Evolutionary conservation across 1,140 invertebrate genomes (phyloP).

Genomic region (Brachionus rubens): DNA sequence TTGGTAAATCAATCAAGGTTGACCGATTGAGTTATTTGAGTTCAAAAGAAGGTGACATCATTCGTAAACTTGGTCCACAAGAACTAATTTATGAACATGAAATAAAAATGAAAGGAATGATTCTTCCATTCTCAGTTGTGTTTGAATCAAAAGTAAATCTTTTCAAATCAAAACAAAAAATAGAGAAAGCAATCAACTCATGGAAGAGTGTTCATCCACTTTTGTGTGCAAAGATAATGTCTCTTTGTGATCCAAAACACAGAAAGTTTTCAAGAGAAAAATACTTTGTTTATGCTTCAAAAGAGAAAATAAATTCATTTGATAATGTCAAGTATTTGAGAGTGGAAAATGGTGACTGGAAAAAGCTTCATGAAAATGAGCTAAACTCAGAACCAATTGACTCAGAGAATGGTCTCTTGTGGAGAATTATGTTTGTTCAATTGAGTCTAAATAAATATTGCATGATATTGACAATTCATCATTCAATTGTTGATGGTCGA

Average conservation of each 20-base stretch:
- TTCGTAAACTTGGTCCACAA: not conserved
- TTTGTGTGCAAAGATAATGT: conserved; percentile 6
- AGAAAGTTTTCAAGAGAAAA: not conserved
- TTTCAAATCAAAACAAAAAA: not conserved
- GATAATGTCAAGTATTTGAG: not conserved
- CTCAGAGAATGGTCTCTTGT: not conserved
- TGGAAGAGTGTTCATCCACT: conserved; percentile 24
- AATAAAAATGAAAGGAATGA: not conserved
- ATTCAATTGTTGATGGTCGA: conserved; percentile 17
- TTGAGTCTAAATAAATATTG: not conserved
- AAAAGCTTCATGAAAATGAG: not conserved
- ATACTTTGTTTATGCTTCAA: conserved; percentile 28
- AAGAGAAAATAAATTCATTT: not conserved
- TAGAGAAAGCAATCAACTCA: not conserved
- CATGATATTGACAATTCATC: conserved; percentile 5
- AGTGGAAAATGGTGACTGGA: not conserved
- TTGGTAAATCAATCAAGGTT: too few species aligned
- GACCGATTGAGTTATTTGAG: too few species aligned
- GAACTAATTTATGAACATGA: not conserved
- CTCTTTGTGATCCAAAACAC: not conserved
- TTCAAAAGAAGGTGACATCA: not conserved
- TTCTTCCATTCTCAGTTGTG: not conserved
- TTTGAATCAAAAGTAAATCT: conserved; percentile 15
- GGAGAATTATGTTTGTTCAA: conserved; percentile 1
- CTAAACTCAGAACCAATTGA: not conserved